phyloP scores from a whole-genome alignment of 1,140 invertebrate species.

The Physella acuta region DNA sequence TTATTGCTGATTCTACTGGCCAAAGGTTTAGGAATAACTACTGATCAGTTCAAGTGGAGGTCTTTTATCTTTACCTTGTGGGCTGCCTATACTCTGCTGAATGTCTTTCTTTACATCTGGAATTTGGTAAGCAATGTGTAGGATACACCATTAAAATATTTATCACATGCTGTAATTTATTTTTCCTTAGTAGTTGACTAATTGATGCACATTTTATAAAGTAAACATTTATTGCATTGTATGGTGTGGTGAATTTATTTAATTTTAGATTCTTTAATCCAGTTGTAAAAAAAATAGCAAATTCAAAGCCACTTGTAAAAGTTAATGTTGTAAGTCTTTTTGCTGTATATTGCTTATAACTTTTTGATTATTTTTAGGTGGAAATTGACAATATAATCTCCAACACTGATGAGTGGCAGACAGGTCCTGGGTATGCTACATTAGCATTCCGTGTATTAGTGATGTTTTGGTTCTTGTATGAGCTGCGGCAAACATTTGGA shows the following conservation, averaged over 20 bases:
- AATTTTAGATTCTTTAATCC: too few species aligned
- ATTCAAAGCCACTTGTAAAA: too few species aligned
- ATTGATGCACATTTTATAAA: too few species aligned
- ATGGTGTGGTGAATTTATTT: too few species aligned
- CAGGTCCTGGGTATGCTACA: conserved; percentile 92
- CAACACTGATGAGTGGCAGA: conserved; percentile 95
- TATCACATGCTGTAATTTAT: too few species aligned
- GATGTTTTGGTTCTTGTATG: conserved; percentile 93
- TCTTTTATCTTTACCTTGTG: conserved; percentile 85
- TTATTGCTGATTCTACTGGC: conserved; percentile 87
- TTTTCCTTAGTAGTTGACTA: too few species aligned
- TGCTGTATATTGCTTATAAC: too few species aligned
- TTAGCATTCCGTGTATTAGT: conserved; percentile 82
- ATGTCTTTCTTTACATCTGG: conserved; percentile 91
- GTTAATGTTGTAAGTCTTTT: too few species aligned
- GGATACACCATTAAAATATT: too few species aligned
- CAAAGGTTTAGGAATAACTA: conserved; percentile 95
- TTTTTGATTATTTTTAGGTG: conserved; percentile 71
- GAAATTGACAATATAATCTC: conserved; percentile 89
- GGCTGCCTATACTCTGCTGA: conserved; percentile 86
- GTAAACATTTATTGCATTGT: too few species aligned
- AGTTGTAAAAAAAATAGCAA: too few species aligned
- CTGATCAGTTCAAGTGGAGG: conserved; percentile 82
- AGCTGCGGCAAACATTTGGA: conserved; percentile 68
- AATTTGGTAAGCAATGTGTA: conserved; percentile 78